These are phyloP conservation scores for Acromyrmex echinatior DNA, from an alignment of 1,140 invertebrate species.

Conservation along the genomic window DNA sequence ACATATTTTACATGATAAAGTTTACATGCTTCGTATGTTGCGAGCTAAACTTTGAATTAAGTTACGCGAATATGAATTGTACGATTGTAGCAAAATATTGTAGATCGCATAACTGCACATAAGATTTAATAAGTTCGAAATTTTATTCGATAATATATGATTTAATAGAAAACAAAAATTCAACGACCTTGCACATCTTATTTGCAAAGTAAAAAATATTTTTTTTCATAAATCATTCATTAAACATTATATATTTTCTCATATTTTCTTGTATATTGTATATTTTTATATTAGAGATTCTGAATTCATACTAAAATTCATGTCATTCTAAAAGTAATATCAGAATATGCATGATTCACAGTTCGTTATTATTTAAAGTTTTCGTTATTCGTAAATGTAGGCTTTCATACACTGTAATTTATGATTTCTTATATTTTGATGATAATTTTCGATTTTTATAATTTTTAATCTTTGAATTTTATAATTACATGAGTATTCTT, in stretches of 20 bases:
- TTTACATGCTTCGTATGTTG: neutral
- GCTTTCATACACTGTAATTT: neutral
- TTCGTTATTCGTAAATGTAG: neutral
- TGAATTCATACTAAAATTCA: neutral
- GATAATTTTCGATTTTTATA: neutral
- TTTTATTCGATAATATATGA: neutral
- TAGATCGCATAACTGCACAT: neutral
- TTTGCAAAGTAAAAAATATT: neutral
- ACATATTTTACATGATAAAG: neutral
- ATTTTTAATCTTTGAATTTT: neutral
- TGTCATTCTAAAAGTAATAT: neutral
- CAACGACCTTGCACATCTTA: neutral
- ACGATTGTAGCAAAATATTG: neutral
- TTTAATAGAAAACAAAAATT: conserved; percentile 14
- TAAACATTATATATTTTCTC: neutral
- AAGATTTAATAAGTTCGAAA: neutral
- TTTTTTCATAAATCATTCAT: neutral
- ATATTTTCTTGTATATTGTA: neutral
- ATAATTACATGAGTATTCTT: neutral
- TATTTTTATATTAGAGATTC: neutral
- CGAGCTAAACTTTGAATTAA: neutral
- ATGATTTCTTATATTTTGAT: neutral
- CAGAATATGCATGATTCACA: neutral
- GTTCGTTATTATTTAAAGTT: neutral
- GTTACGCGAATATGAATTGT: neutral